A percentile compares a stretch with the other conserved stretches of the same genome.
Conservation (phyloP, 2,113 vertebrate species). For the Callospermophilus lateralis region DNA sequence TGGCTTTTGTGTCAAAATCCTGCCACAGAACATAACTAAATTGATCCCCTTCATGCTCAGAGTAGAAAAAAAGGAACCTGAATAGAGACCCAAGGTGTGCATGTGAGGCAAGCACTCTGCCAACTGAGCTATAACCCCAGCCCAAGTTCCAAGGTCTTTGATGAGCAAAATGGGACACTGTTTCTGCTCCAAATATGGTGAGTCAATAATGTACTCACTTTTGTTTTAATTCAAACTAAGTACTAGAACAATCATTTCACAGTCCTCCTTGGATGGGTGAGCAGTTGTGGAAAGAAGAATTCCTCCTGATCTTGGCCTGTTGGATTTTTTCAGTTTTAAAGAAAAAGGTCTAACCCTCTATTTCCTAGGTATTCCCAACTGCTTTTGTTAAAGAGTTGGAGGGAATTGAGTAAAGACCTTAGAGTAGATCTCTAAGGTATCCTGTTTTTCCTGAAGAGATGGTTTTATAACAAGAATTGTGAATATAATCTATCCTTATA, state of each 20-base stretch:
- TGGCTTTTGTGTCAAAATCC: constrained; percentile 41
- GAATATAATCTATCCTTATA: not conserved
- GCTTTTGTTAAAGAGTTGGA: not conserved
- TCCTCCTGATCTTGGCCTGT: not conserved
- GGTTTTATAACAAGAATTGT: not conserved
- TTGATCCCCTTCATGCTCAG: constrained; percentile 20
- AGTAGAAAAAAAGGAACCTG: not conserved
- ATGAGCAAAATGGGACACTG: not conserved
- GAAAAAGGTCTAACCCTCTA: no score
- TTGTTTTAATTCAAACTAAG: not conserved
- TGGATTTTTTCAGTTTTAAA: not conserved
- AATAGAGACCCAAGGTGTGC: not conserved
- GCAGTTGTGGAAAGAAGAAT: not conserved
- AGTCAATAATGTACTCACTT: not conserved
- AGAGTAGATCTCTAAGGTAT: not conserved
- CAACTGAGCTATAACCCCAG: no score
- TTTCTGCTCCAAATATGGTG: not conserved
- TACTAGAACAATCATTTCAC: not conserved
- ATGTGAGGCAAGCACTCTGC: no score
- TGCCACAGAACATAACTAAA: not conserved
- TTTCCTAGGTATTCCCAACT: not conserved
- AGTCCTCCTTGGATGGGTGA: not conserved
- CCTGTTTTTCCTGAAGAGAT: constrained; percentile 22
- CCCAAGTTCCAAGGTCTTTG: not conserved
- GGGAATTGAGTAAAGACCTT: not conserved